Evolutionary conservation across 2,113 vertebrate genomes (phyloP).

Genomic region (Pachyramphus minor): DNA sequence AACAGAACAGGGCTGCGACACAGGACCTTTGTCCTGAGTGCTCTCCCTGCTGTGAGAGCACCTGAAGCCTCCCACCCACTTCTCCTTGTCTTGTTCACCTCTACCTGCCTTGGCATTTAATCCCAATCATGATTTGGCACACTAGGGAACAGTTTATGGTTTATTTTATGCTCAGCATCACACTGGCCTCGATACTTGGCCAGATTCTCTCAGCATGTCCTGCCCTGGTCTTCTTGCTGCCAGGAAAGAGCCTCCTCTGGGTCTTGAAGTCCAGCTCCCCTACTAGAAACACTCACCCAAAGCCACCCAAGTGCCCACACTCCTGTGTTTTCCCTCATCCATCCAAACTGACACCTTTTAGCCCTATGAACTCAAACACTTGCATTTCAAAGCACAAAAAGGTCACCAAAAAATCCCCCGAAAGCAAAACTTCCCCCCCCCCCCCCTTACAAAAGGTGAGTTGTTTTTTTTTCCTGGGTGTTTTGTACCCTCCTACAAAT

Average conservation of each 20-base stretch:
- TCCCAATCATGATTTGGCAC: neutral
- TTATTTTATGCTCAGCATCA: neutral
- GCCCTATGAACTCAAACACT: neutral
- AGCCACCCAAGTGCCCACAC: neutral
- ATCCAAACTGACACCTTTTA: too few relatives aligned
- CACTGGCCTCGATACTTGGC: accelerated
- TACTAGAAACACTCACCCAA: neutral
- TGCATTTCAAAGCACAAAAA: neutral
- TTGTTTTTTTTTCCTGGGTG: neutral
- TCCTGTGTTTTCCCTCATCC: accelerated
- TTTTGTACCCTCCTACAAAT: neutral
- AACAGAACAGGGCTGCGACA: neutral
- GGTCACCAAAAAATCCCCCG: neutral
- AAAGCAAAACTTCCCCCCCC: too few relatives aligned
- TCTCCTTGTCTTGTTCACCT: neutral
- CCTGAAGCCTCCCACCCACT: neutral
- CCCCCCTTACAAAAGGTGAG: neutral
- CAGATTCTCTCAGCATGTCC: neutral
- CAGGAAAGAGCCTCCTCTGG: neutral
- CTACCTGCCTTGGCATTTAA: too few relatives aligned
- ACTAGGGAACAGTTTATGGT: neutral
- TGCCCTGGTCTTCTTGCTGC: neutral
- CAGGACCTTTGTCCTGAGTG: neutral
- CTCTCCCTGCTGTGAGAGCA: neutral
- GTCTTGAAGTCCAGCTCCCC: neutral